phyloP scores from a whole-genome alignment of 2,113 vertebrate genomes.

The Proterorhinus semilunaris region DNA sequence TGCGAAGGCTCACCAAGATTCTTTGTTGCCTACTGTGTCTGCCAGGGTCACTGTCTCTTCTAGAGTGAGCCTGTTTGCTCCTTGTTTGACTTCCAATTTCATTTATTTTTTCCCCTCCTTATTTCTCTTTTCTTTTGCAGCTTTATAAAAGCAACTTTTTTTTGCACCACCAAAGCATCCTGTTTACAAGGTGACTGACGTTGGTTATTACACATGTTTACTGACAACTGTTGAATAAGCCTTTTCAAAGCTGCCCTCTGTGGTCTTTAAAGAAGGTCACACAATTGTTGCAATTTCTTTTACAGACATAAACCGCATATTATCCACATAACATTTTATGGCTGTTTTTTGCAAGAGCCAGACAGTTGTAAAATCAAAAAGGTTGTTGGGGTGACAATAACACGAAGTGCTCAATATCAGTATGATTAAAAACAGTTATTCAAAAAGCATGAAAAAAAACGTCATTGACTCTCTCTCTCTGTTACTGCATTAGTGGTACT shows the following conservation, averaged over 20 bases:
- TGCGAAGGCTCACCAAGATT: background rate
- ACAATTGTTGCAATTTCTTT: background rate
- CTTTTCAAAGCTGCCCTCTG: background rate
- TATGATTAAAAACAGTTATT: too few relatives aligned
- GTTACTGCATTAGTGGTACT: too few relatives aligned
- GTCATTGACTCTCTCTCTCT: too few relatives aligned
- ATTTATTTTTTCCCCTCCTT: too few relatives aligned
- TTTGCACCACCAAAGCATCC: background rate
- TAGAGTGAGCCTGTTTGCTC: conserved; percentile 21
- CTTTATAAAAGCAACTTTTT: too few relatives aligned
- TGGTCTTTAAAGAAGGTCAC: conserved; percentile 4
- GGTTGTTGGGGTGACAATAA: background rate
- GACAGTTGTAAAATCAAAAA: background rate
- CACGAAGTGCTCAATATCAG: too few relatives aligned
- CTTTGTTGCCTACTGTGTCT: background rate
- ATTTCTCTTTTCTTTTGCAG: too few relatives aligned
- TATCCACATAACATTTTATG: background rate
- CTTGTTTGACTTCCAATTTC: background rate
- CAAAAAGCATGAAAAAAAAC: too few relatives aligned
- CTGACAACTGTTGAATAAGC: background rate
- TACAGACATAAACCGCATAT: background rate
- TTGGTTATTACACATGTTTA: background rate
- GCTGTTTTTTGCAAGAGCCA: background rate
- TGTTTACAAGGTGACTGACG: background rate
- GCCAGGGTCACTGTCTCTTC: conserved; percentile 28